Conservation (phyloP, 2,888 invertebrate species). For the Nudaria mundana region DNA sequence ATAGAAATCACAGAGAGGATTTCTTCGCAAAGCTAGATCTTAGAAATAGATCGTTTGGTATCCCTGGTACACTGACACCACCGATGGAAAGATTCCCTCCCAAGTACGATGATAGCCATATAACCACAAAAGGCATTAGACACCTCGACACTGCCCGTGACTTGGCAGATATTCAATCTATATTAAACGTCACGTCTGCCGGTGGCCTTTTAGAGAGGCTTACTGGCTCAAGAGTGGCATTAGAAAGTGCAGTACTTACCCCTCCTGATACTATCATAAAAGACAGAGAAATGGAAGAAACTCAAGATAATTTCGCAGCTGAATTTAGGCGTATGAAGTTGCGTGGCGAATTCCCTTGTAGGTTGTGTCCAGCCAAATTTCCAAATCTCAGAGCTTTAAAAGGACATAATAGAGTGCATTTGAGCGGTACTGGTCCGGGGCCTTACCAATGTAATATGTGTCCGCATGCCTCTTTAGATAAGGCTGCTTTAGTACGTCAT, state of each 20-base stretch:
- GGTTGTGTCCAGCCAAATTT: slow-evolving; percentile 93
- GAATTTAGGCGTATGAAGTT: slow-evolving; percentile 94
- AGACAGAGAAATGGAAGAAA: slow-evolving; percentile 82
- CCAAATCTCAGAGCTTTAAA: slow-evolving; percentile 94
- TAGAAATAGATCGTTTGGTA: slow-evolving; percentile 84
- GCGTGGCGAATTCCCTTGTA: slow-evolving; percentile 94
- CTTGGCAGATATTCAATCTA: slow-evolving; percentile 92
- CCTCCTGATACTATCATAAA: slow-evolving; percentile 66
- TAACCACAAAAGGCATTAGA: slow-evolving; percentile 60
- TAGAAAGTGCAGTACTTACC: slow-evolving; percentile 68
- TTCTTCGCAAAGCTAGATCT: slow-evolving; percentile 91
- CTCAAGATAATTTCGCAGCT: slow-evolving; percentile 91
- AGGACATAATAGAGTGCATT: slow-evolving; percentile 93
- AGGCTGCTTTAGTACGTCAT: slow-evolving; percentile 94
- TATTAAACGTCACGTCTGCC: slow-evolving; percentile 88
- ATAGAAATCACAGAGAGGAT: slow-evolving; percentile 85
- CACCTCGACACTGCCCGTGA: slow-evolving; percentile 85
- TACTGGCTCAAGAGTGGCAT: slow-evolving; percentile 64
- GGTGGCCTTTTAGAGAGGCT: slow-evolving; percentile 85
- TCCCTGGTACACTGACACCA: slow-evolving; percentile 69
- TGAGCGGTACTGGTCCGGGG: slow-evolving; percentile 87
- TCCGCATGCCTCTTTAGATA: slow-evolving; percentile 93
- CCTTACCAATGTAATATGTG: slow-evolving; percentile 97
- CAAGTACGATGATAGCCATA: slow-evolving; percentile 65
- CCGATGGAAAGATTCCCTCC: slow-evolving; percentile 69